Evolutionary conservation across 2,888 invertebrate genomes (phyloP).

Genomic region (Andrena marginata): DNA sequence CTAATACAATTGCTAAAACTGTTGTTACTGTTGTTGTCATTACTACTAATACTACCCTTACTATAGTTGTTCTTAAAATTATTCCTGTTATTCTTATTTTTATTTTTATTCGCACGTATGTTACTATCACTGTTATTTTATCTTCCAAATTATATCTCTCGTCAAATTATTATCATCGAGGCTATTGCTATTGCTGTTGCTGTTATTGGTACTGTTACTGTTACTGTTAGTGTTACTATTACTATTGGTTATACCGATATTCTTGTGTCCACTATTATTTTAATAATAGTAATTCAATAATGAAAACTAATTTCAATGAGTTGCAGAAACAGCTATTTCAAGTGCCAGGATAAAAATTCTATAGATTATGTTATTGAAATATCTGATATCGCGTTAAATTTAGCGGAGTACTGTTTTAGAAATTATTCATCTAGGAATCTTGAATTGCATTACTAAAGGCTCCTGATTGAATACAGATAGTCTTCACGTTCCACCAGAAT

Average conservation of each 20-base stretch:
- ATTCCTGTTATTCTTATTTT: neutral
- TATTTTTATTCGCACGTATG: neutral
- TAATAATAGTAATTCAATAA: slow-evolving; percentile 33
- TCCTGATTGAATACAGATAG: slow-evolving; percentile 3
- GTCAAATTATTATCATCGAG: slow-evolving; percentile 21
- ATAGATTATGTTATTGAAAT: slow-evolving; percentile 33
- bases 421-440: slow-evolving; percentile 21
- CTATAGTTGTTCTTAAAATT: slow-evolving; percentile 1
- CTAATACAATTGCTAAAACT: slow-evolving; percentile 7
- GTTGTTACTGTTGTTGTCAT: slow-evolving; percentile 22
- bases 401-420: slow-evolving; percentile 23
- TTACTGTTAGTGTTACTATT: neutral
- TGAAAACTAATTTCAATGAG: slow-evolving; percentile 46
- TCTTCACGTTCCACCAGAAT: slow-evolving; percentile 15
- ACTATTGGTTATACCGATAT: neutral
- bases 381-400: slow-evolving; percentile 14
- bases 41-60: slow-evolving; percentile 4
- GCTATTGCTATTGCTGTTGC: slow-evolving; percentile 25
- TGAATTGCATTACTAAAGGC: slow-evolving; percentile 15
- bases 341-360: slow-evolving; percentile 30
- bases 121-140: slow-evolving; percentile 14
- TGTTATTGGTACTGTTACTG: neutral
- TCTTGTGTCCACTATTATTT: neutral
- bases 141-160: slow-evolving; percentile 25
- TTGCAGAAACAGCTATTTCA: slow-evolving; percentile 48